phyloP scores from a whole-genome alignment of 2,113 vertebrate species.

The Tricholaema leucomelas region DNA sequence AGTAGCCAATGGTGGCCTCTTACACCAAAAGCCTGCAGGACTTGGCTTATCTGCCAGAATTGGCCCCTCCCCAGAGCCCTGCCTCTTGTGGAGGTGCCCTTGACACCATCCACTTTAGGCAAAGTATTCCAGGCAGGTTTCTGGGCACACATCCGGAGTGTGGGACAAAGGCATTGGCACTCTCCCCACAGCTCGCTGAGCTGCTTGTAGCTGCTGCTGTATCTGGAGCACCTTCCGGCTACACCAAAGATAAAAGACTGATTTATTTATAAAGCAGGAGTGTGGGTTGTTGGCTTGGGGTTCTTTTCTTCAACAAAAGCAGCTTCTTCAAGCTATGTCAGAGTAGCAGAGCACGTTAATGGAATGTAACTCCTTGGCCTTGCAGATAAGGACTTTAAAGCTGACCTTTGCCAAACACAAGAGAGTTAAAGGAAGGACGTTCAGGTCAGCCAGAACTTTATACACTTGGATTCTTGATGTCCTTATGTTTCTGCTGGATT shows the following conservation, averaged over 20 bases:
- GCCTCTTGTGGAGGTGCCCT: conserved; percentile 16
- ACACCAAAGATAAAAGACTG: not conserved
- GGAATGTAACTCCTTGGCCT: not conserved
- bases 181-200: not conserved
- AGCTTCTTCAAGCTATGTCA: not conserved
- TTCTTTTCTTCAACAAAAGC: not conserved
- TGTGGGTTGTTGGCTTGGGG: not conserved
- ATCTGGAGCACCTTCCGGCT: not conserved
- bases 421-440: not conserved
- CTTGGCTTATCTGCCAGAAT: not conserved
- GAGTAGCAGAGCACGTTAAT: not conserved
- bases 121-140: not conserved
- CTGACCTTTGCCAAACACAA: not conserved
- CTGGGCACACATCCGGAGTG: not conserved
- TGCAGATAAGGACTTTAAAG: not conserved
- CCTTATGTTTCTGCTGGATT: not conserved
- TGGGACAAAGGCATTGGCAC: not conserved
- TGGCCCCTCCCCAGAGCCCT: not conserved
- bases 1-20: not conserved
- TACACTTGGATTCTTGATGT: not conserved
- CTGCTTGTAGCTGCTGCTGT: not conserved
- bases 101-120: not conserved
- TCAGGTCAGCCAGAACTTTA: not conserved
- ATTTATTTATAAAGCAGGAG: not conserved
- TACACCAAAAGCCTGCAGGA: not conserved